A percentile compares a stretch with the other conserved stretches of the same genome.
Evolutionary conservation across 1,140 invertebrate species (phyloP).

Genomic region (Tribolium castaneum): DNA sequence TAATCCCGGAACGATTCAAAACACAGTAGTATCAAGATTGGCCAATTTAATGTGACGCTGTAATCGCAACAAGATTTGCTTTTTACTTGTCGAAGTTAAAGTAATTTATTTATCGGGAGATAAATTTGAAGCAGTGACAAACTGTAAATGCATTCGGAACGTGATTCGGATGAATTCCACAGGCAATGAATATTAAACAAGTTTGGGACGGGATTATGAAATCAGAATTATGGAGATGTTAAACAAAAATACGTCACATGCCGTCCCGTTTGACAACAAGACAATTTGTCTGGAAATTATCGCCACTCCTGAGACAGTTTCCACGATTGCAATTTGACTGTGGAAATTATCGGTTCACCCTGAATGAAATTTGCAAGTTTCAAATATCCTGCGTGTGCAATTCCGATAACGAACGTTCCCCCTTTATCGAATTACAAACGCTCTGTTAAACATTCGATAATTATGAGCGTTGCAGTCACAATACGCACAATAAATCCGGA

Average conservation of each 20-base stretch:
- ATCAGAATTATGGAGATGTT: conserved; percentile 50
- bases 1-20: neutral
- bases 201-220: conserved; percentile 47
- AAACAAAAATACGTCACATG: conserved; percentile 15
- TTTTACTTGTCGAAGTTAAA: conserved; percentile 1
- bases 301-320: neutral
- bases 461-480: conserved; percentile 34
- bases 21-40: neutral
- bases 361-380: conserved; percentile 29
- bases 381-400: conserved; percentile 36
- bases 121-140: conserved; percentile 12
- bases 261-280: neutral
- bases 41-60: neutral
- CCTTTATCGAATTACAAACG: conserved; percentile 39
- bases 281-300: neutral
- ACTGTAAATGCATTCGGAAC: conserved; percentile 24
- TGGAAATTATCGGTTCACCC: conserved; percentile 19
- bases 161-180: conserved; percentile 36
- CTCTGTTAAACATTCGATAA: conserved; percentile 40
- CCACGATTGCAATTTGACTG: neutral
- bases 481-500: conserved; percentile 24
- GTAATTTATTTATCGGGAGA: conserved; percentile 19
- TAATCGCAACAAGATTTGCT: neutral
- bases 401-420: conserved; percentile 36
- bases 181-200: conserved; percentile 52